These are phyloP conservation scores for Knipowitschia caucasica DNA, from an alignment of 2,797 vertebrate species.

Conservation along the genomic window DNA sequence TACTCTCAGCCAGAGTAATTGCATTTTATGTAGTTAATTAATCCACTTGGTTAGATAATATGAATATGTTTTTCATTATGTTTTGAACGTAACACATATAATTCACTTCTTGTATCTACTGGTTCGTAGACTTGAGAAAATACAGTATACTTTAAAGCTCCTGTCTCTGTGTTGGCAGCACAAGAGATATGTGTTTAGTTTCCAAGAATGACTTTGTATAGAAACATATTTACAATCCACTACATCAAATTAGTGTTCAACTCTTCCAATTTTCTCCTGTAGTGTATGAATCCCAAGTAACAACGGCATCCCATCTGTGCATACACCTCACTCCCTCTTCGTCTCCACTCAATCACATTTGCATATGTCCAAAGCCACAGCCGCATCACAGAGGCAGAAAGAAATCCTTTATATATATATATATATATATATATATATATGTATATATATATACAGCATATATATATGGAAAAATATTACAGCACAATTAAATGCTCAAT, in stretches of 20 bases:
- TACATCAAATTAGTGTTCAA: background rate
- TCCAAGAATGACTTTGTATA: too few relatives aligned
- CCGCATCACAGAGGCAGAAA: slow-evolving; percentile 22
- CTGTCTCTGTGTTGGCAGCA: background rate
- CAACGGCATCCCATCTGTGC: background rate
- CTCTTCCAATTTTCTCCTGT: slow-evolving; percentile 1
- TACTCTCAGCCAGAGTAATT: background rate
- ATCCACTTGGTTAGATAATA: too few relatives aligned
- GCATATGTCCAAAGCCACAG: slow-evolving; percentile 15
- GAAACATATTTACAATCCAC: too few relatives aligned
- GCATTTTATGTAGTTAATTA: background rate
- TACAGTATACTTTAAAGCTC: too few relatives aligned
- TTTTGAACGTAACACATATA: too few relatives aligned
- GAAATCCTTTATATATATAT: slow-evolving; percentile 32
- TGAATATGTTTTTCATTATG: too few relatives aligned
- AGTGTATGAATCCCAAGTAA: background rate
- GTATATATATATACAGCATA: too few relatives aligned
- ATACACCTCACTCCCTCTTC: slow-evolving; percentile 4
- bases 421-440: too few relatives aligned
- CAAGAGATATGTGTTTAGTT: too few relatives aligned
- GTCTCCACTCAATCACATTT: slow-evolving; percentile 12
- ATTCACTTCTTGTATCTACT: too few relatives aligned
- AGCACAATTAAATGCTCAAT: slow-evolving; percentile 40
- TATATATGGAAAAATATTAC: slow-evolving; percentile 43
- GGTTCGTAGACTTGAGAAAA: too few relatives aligned